Percentiles rank a stretch among this genome's conserved stretches.
Evolutionary conservation across 1,140 invertebrate genomes (phyloP).

Genomic region (Rhynchophorus ferrugineus): DNA sequence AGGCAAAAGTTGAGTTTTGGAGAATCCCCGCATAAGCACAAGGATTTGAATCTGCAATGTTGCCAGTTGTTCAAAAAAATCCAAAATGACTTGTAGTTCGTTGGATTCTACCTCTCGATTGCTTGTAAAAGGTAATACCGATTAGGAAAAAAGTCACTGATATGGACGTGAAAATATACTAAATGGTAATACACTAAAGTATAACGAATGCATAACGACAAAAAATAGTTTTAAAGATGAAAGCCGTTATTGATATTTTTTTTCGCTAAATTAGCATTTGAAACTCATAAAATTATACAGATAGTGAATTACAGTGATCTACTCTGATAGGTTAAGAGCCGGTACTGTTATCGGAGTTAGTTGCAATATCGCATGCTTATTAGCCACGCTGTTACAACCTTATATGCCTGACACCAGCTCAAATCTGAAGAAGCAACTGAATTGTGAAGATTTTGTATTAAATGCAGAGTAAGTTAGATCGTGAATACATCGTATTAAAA

Average conservation of each 20-base stretch:
- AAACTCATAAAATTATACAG: not conserved
- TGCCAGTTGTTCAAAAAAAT: no score
- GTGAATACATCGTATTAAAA: slow-evolving; percentile 7
- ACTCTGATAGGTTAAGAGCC: slow-evolving; percentile 58
- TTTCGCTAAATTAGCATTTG: not conserved
- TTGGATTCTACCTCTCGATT: no score
- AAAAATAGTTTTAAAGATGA: not conserved
- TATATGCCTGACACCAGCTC: slow-evolving; percentile 83
- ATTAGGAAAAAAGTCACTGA: no score
- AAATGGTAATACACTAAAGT: no score
- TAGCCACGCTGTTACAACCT: slow-evolving; percentile 78
- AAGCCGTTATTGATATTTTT: slow-evolving; percentile 12
- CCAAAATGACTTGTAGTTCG: no score
- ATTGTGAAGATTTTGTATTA: slow-evolving; percentile 49
- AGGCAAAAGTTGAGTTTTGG: no score
- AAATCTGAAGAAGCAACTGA: slow-evolving; percentile 64
- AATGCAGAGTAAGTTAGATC: slow-evolving; percentile 44
- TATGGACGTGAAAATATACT: no score
- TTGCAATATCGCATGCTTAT: slow-evolving; percentile 75
- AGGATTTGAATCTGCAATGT: no score
- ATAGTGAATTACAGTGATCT: slow-evolving; percentile 25
- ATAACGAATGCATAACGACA: no score
- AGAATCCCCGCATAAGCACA: no score
- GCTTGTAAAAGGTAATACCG: no score
- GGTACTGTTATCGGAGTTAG: slow-evolving; percentile 80